Percentiles rank a stretch among this genome's conserved stretches.
phyloP scores from a whole-genome alignment of 2,113 vertebrate species.

The Brevimyrus niger region DNA sequence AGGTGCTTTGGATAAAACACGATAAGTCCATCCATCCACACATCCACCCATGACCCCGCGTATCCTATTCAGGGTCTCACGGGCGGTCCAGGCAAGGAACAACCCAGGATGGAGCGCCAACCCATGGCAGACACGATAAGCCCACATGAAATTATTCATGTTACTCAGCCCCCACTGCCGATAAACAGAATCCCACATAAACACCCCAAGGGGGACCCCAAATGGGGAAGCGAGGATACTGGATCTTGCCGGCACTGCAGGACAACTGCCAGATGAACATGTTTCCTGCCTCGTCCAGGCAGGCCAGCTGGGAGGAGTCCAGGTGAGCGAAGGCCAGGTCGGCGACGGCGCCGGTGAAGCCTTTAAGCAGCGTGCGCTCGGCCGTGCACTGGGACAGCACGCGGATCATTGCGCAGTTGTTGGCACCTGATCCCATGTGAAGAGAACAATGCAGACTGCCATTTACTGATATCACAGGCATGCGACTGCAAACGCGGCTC shows the following conservation, averaged over 20 bases:
- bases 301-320: slow-evolving; percentile 86
- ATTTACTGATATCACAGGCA: not conserved
- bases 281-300: slow-evolving; percentile 90
- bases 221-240: slow-evolving; percentile 66
- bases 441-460: not conserved
- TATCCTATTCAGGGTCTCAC: not conserved
- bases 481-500: not conserved
- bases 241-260: slow-evolving; percentile 79
- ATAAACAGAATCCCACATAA: not conserved
- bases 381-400: slow-evolving; percentile 79
- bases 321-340: slow-evolving; percentile 95
- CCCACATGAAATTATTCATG: not conserved
- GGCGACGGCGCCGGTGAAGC: slow-evolving; percentile 84
- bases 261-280: slow-evolving; percentile 92
- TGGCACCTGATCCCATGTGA: slow-evolving; percentile 65
- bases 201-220: not conserved
- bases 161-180: not conserved
- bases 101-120: not conserved
- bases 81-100: not conserved
- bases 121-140: not conserved
- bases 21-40: not conserved
- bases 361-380: slow-evolving; percentile 85
- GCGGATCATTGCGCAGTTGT: slow-evolving; percentile 86
- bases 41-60: not conserved
- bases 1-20: not conserved